Percentiles rank a stretch among this genome's conserved stretches.
Conservation (phyloP, 2,113 vertebrate species). For the Lynx canadensis region DNA sequence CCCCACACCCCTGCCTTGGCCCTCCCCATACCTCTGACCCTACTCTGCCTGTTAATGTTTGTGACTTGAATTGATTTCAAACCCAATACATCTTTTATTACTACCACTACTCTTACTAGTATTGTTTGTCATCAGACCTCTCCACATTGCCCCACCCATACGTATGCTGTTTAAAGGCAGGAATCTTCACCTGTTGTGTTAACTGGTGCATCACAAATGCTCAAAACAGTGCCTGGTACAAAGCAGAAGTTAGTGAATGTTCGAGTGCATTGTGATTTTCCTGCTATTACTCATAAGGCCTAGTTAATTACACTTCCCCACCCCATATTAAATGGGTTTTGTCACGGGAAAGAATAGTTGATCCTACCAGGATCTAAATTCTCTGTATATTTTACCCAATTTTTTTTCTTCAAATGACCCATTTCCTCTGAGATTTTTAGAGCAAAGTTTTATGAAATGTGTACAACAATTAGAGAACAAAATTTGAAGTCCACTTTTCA, state of each 20-base stretch:
- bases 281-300: neutral
- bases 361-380: neutral
- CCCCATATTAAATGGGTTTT: neutral
- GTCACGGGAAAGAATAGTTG: neutral
- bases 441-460: conserved; percentile 5
- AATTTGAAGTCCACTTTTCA: conserved; percentile 27
- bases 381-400: neutral
- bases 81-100: neutral
- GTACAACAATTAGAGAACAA: neutral
- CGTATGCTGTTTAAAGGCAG: neutral
- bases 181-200: neutral
- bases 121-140: neutral
- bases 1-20: neutral
- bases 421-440: conserved; percentile 37
- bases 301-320: neutral
- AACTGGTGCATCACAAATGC: neutral
- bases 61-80: neutral
- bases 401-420: conserved; percentile 42
- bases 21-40: neutral
- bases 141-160: accelerated
- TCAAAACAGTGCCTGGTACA: neutral
- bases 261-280: neutral
- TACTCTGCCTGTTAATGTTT: neutral
- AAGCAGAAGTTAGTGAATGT: neutral
- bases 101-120: neutral